These are phyloP conservation scores for Otolemur crassicaudatus DNA, from an alignment of 2,797 vertebrate species.

Conservation along the genomic window DNA sequence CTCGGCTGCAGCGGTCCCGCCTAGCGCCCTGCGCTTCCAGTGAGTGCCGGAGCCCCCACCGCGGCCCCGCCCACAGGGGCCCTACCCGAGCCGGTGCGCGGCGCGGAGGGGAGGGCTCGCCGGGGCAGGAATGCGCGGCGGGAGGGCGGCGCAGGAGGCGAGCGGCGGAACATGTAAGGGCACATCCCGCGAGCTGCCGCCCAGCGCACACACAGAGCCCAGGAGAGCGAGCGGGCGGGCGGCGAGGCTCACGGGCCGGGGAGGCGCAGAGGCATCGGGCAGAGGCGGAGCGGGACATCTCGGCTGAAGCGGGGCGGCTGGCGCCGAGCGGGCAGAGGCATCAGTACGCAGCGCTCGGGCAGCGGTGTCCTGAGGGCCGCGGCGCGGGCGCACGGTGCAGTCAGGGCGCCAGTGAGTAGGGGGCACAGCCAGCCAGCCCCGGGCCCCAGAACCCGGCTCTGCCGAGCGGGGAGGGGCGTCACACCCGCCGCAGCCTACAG, in stretches of 20 bases:
- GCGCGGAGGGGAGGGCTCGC: conserved; percentile 74
- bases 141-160: conserved; percentile 78
- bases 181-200: conserved; percentile 89
- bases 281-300: background rate
- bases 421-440: background rate
- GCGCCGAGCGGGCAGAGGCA: conserved; percentile 31
- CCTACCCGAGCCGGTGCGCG: background rate
- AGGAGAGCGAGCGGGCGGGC: background rate
- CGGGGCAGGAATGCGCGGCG: conserved; percentile 85
- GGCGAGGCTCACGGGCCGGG: background rate
- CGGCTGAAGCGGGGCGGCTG: background rate
- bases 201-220: conserved; percentile 48
- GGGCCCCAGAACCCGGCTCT: background rate
- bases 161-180: conserved; percentile 91
- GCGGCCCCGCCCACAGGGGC: conserved; percentile 44
- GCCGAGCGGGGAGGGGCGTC: background rate
- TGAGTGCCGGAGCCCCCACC: background rate
- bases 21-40: rapidly evolving
- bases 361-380: background rate
- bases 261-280: background rate
- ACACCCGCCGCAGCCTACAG: background rate
- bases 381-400: rapidly evolving
- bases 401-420: background rate
- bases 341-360: background rate
- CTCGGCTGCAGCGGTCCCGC: background rate